Evolutionary conservation across 2,797 vertebrate genomes (phyloP), one percentile per base, ranked within the genome.

Genomic region (Rachycentron canadum): DNA sequence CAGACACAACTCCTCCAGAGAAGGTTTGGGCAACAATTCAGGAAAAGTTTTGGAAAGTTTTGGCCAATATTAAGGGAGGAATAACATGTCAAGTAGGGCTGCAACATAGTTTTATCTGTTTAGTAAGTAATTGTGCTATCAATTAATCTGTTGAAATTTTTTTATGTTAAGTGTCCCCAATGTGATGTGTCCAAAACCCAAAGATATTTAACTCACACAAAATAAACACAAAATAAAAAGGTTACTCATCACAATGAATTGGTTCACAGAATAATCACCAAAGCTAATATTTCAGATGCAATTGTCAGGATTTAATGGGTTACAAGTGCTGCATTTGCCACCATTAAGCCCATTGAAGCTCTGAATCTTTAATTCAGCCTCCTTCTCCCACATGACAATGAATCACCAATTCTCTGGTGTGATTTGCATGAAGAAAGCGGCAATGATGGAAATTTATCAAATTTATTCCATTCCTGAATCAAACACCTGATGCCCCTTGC

Each of bases 1-100:
- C 12, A 65, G 63, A 67, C 25, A 64, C 38, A 69, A 76, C 50
- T 40, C 58, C 28, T 62, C 25, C 57, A 21, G n/a, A 75, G n/a
- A 64, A 38, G 19, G 28, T 58, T 61, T 49, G 1, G 9, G 49
- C 0, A 65, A 7, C n/a, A 28, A 65, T 25, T 34, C 1, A 0
- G 13, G 21, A 8, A 30, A 68, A 57, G n/a, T 17, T 68, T 63
- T 68, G 23, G 25, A 12, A 53, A 43, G 21, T 25, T 38, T 56
- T 16, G 11, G 21, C 4, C 11, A 8, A 28, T n/a, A 47, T 26
- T 41, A 57, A 43, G 0, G 21, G 32, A 17, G 23, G 14, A 34
- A 38, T 59, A 64, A 40, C 23, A 71, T n/a, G 12, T 14, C 25
- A 34, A 63, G 38, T 4, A 28, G 7, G 9, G n/a, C 47, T 34